Percentiles rank a stretch among this genome's conserved stretches.
Conservation (phyloP, 1,140 invertebrate genomes). For the Drosophila miranda region DNA sequence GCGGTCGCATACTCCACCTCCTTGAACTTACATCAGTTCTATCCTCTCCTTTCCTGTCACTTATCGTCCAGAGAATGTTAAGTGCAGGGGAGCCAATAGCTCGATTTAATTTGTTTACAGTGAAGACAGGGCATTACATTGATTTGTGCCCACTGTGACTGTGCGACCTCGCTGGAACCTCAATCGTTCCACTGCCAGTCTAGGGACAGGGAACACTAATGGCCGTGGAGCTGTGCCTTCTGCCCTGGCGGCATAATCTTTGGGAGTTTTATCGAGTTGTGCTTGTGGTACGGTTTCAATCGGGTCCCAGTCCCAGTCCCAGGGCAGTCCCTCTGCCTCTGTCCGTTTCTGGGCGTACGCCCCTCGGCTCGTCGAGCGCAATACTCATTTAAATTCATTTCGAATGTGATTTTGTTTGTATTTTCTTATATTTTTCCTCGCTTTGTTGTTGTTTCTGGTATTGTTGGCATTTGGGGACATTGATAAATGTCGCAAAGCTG, state of each 20-base stretch:
- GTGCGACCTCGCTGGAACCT: not conserved
- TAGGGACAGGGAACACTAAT: constrained; percentile 24
- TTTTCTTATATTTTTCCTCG: constrained; percentile 44
- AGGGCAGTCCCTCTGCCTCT: not conserved
- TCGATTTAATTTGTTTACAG: not conserved
- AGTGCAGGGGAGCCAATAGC: not conserved
- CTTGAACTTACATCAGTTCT: too few relatives aligned
- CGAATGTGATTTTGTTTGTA: constrained; percentile 70
- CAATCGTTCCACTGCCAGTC: too few relatives aligned
- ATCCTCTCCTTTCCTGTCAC: not conserved
- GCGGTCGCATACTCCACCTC: too few relatives aligned
- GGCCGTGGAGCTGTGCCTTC: constrained; percentile 43
- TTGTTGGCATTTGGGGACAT: constrained; percentile 56
- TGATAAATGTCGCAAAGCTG: constrained; percentile 66
- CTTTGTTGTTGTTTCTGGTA: constrained; percentile 26
- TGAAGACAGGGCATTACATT: too few relatives aligned
- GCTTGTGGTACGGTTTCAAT: constrained; percentile 18
- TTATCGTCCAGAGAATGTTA: not conserved
- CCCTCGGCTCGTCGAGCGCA: constrained; percentile 36
- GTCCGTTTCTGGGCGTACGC: not conserved
- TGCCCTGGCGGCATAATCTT: constrained; percentile 52
- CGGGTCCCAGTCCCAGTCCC: not conserved
- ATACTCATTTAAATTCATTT: constrained; percentile 81
- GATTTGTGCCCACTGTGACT: constrained; percentile 28
- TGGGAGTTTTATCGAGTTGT: constrained; percentile 59